phyloP scores from a whole-genome alignment of 2,113 vertebrate species.

The Muntiacus reevesi region DNA sequence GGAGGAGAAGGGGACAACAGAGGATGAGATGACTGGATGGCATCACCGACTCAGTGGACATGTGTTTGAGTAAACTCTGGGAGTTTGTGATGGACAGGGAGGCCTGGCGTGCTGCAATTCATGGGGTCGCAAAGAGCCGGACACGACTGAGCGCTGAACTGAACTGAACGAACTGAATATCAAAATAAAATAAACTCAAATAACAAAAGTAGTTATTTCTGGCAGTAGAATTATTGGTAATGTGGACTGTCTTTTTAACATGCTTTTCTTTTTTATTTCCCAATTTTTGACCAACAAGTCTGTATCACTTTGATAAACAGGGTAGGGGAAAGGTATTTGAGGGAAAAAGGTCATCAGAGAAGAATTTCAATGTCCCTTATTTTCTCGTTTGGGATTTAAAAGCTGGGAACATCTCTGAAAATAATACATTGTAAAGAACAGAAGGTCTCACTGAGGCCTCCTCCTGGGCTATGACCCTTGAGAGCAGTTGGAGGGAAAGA shows the following conservation, averaged over 20 bases:
- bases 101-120: too few species aligned
- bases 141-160: too few species aligned
- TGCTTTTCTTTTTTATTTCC: background rate
- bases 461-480: background rate
- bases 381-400: constrained; percentile 14
- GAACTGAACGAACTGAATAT: too few species aligned
- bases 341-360: background rate
- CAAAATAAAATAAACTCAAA: background rate
- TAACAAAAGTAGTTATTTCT: background rate
- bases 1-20: too few species aligned
- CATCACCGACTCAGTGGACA: too few species aligned
- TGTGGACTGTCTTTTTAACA: background rate
- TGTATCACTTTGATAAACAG: background rate
- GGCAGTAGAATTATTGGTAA: background rate
- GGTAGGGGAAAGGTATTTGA: background rate
- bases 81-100: too few species aligned
- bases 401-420: constrained; percentile 38
- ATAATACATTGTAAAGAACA: constrained; percentile 27
- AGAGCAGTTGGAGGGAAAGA: background rate
- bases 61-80: too few species aligned
- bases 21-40: too few species aligned
- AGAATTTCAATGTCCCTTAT: background rate
- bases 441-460: background rate
- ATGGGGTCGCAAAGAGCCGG: too few species aligned
- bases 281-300: background rate